Base-by-base conservation (phyloP, 1,140 invertebrate species). In the Psix sp. region DNA sequence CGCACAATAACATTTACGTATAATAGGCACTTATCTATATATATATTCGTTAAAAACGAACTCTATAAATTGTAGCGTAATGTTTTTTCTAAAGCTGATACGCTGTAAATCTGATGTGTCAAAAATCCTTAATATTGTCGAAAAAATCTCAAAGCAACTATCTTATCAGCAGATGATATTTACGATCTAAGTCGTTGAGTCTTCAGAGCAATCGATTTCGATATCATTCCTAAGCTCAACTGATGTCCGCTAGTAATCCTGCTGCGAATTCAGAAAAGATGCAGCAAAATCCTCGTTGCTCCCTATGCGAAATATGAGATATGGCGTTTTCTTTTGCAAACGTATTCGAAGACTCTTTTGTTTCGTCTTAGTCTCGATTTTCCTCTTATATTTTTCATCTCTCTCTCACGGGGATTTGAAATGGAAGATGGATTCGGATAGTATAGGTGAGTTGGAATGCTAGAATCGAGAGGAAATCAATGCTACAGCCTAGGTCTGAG, bases 381-480 rank as follows among this genome's bases (percentile, higher is more conserved):
- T 68, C 11, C 1, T 11, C 42, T 35, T 10, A 13, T 10, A 16
- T 40, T 24, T 26, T 63, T 29, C 40, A 11, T 48, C 24, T 42
- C 51, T 66, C 78, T 83, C 77, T 78, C 77, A 78, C 81, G 76
- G 80, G 82, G 79, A 84, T 85, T 84, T 80, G 71, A 72, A 80
- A 82, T 79, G 77, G 80, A 80, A 78, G 26, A 29, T 29, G 18
- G 39, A 74, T 76, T 74, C 71, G 81, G 76, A 74, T 77, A 68
- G 77, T 74, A 15, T 39, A 13, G 75, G 79, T 79, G 80, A 77
- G 78, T 79, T 46, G 76, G 71, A 80, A 82, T 77, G 80, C 81
- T 82, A 82, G 80, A 83, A 84, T 84, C 82, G 83, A 85, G 84
- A 85, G 81, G 85, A 86, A 87, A 87, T 87, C 86, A 86, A 87